Conservation (phyloP, 2,888 invertebrate species). For the Idaea aversata region DNA sequence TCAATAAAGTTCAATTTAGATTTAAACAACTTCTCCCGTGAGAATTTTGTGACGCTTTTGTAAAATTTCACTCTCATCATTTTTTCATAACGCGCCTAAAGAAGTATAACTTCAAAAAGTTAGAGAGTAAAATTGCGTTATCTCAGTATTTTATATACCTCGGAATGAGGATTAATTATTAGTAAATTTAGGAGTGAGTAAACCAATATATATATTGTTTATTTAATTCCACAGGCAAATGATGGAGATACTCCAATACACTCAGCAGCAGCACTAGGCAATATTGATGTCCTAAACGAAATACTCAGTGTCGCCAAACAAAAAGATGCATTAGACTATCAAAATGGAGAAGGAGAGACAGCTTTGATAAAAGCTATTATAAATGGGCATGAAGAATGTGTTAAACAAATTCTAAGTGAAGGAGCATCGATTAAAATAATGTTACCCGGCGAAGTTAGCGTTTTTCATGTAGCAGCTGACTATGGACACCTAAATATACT, state of each 20-base stretch:
- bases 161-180: no score
- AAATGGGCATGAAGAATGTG: constrained; percentile 63
- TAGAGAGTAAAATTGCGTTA: no score
- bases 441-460: constrained; percentile 70
- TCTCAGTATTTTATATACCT: no score
- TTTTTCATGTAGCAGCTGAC: constrained; percentile 82
- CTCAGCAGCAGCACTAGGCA: constrained; percentile 74
- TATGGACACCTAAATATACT: constrained; percentile 77
- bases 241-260: constrained; percentile 78
- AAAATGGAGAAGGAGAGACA: constrained; percentile 72
- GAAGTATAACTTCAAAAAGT: no score
- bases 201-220: background rate
- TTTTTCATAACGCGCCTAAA: no score
- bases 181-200: no score
- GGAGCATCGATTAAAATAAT: constrained; percentile 68
- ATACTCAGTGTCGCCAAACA: constrained; percentile 73
- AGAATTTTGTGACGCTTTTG: no score
- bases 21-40: no score
- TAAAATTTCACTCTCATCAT: no score
- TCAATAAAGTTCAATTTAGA: no score
- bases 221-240: constrained; percentile 50
- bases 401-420: constrained; percentile 64
- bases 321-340: constrained; percentile 67
- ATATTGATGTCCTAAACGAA: constrained; percentile 71
- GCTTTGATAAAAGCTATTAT: constrained; percentile 71